Evolutionary conservation across 1,140 invertebrate genomes (phyloP).

Genomic region (Pemphigus obesinymphae): DNA sequence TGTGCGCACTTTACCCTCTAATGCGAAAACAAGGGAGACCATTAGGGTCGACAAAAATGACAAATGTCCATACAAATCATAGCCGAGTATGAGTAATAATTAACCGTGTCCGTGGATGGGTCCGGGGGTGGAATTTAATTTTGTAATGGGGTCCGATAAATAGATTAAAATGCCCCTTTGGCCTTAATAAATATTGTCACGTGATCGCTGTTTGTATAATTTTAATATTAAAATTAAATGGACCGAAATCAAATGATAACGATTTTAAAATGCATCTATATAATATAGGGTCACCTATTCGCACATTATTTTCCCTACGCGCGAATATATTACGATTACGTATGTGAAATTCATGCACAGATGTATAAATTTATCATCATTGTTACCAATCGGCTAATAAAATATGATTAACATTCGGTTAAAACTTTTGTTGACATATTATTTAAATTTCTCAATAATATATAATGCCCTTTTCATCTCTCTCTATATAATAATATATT

Average conservation of each 20-base stretch:
- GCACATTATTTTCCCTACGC: neutral
- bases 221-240: conserved; percentile 37
- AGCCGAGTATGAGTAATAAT: conserved; percentile 27
- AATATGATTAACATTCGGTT: neutral
- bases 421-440: neutral
- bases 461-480: neutral
- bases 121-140: conserved; percentile 28
- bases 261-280: conserved; percentile 13
- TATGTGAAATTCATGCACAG: neutral
- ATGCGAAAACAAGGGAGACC: conserved; percentile 26
- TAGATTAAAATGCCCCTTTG: conserved; percentile 36
- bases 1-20: neutral
- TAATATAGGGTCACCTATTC: conserved; percentile 2
- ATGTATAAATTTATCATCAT: neutral
- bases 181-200: conserved; percentile 29
- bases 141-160: conserved; percentile 40
- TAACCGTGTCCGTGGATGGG: conserved; percentile 14
- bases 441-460: neutral
- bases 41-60: conserved; percentile 32
- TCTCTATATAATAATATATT: neutral
- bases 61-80: conserved; percentile 40
- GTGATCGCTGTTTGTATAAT: conserved; percentile 24
- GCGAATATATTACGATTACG: neutral
- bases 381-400: neutral
- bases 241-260: conserved; percentile 38